phyloP scores from a whole-genome alignment of 2,113 vertebrate genomes.

The Xenopus tropicalis region DNA sequence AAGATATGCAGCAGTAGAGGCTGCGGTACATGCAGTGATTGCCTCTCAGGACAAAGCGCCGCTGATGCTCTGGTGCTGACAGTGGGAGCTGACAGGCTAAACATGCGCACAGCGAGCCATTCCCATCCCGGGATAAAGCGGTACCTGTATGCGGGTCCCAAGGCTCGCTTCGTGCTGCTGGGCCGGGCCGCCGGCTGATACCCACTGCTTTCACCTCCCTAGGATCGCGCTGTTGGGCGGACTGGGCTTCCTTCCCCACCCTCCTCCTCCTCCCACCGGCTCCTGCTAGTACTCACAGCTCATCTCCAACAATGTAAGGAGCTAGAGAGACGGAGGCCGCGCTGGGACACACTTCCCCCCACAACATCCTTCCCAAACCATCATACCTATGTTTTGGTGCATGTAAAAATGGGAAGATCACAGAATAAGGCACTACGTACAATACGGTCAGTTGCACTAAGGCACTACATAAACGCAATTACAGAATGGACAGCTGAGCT shows the following conservation, averaged over 20 bases:
- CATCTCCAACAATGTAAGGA: constrained; percentile 30
- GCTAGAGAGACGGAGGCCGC: constrained; percentile 32
- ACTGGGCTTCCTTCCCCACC: constrained; percentile 10
- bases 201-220: not conserved
- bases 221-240: constrained; percentile 28
- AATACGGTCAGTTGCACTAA: not conserved
- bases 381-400: not conserved
- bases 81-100: not conserved
- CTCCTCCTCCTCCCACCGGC: not conserved
- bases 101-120: not conserved
- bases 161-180: not conserved
- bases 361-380: not conserved
- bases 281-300: constrained; percentile 11
- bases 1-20: constrained; percentile 3
- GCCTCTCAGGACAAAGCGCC: constrained; percentile 6
- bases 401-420: not conserved
- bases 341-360: constrained; percentile 19
- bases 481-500: no score
- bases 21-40: constrained; percentile 20
- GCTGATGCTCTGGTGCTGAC: not conserved
- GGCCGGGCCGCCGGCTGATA: constrained; percentile 6
- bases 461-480: no score
- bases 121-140: not conserved
- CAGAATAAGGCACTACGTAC: not conserved
- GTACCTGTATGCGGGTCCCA: constrained; percentile 24